Base-by-base conservation (phyloP, 1,140 invertebrate species). In the Catajapyx aquilonaris region DNA sequence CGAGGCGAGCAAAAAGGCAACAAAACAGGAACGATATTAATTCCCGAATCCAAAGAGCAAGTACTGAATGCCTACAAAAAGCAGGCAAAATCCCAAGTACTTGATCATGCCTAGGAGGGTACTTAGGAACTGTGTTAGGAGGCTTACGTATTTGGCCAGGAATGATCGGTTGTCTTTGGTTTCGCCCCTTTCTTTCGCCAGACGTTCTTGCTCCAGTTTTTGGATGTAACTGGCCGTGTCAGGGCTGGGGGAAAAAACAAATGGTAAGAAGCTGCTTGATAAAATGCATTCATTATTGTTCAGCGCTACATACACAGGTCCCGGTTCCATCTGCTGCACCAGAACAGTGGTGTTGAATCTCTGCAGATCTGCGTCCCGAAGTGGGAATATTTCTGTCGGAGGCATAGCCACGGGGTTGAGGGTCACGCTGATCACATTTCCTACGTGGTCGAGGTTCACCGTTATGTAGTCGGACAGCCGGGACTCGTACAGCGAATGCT, bases 141-240 rank as follows among this genome's bases (percentile, higher is more conserved):
- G 31, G 72, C 81, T 79, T 73, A 91, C 86, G 67, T 95, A 95
- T 93, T 91, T 95, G 1, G 81, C 81, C 48, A 95, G 69, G 55
- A 95, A 94, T 34, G 85, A 88, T 50, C 85, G 65, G 54, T 90
- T 93, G 53, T 95, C 88, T 56, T 81, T 81, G 35, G 75, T 66
- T 48, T 90, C 84, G 20, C 85, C 87, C 44, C 81, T 76, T 52
- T 87, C 78, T 47, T 84, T 74, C 5, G 86, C 84, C 56, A 83
- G 77, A 46, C 76, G 72, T 59, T 95, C 88, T 40, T 76, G 59
- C 56, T 93, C 87, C 22, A 91, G 48, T 54, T 90, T 90, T 49
- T 90, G 79, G 47, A 94, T 83, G 48, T 87, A 94, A 11, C 74
- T 75, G 23, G 81, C 76, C 5, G 87, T 93, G 48, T 95, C 88